Conservation (phyloP, 37 sponge, comb jelly and placozoan genomes). For the Cliona cf. orientalis region DNA sequence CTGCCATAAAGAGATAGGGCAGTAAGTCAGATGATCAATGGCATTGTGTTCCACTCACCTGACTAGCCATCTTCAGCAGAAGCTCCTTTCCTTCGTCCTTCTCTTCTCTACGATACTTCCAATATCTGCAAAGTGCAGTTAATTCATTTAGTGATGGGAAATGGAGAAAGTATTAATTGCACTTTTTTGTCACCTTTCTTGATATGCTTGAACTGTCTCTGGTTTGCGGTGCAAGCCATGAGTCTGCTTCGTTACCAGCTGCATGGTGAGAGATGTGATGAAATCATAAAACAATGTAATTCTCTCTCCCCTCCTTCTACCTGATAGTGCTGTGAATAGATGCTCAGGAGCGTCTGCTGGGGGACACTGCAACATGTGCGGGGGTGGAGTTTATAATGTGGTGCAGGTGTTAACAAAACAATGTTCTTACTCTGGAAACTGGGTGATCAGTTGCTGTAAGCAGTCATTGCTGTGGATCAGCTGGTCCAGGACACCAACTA, state of each 20-base stretch:
- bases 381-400: not conserved
- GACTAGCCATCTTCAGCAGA: conserved; percentile 10
- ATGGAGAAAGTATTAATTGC: conserved; percentile 35
- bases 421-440: conserved; percentile 6
- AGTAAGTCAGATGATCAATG: not conserved
- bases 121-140: not conserved
- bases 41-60: conserved; percentile 2
- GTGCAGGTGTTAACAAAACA: not conserved
- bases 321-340: conserved; percentile 69
- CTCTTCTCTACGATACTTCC: too few relatives aligned
- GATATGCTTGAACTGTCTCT: too few relatives aligned
- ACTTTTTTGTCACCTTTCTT: conserved; percentile 43
- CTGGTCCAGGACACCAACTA: too few relatives aligned
- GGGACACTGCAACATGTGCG: conserved; percentile 35
- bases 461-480: not conserved
- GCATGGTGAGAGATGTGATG: not conserved
- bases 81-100: not conserved
- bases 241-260: conserved; percentile 50
- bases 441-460: not conserved
- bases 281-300: not conserved
- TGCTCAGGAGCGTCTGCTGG: conserved; percentile 54
- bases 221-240: conserved; percentile 45
- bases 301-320: conserved; percentile 17
- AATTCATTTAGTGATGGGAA: not conserved
- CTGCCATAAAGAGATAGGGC: conserved; percentile 6